Base-by-base conservation (phyloP, 2,797 vertebrate genomes). In the Triplophysa bombifrons region DNA sequence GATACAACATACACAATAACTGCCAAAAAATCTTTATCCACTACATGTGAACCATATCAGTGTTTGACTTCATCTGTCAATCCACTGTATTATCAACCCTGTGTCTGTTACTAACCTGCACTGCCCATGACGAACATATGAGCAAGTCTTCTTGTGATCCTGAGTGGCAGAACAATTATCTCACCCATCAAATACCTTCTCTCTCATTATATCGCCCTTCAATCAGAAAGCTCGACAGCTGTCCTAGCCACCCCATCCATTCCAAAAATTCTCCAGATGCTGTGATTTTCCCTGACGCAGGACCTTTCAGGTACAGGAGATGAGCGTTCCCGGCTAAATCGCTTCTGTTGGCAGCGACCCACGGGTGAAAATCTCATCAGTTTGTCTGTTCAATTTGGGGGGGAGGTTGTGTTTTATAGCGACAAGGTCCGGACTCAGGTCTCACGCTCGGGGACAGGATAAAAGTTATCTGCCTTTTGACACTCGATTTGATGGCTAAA, bases 161-260 rank as follows among this genome's bases (percentile, higher is more conserved):
- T 70, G 80, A 72, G 68, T 78, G 84, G 65, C 79, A 78, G 70
- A 70, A 84, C 82, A 73, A 80, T 82, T 70, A 78, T 76, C 78
- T 75, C 67, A 51, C 74, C 60, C 38, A 80, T 80, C 74, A 74
- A 72, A 80, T 77, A 46, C 22, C 73, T 34, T 44, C 60, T 19
- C 30, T 76, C 76, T 74, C 73, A 78, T 80, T 80, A 84, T 27
- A 76, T 13, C 4, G 27, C 38, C 25, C 55, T 69, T 82, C 65
- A 76, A 72, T 56, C 84, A 71, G 17, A 48, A 73, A 66, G 25
- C 61, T 48, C 9, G 20, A 78, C 68, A 69, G 44, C 25, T 56
- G 7, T 0, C 44, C 14, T 1, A 25, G 25, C 25, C 22, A 34
- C 44, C 19, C 48, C n/a, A 34, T 63, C 14, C 2, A 64, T 30